Conservation (phyloP, 2,113 vertebrate genomes). For the Burhinus bistriatus region DNA sequence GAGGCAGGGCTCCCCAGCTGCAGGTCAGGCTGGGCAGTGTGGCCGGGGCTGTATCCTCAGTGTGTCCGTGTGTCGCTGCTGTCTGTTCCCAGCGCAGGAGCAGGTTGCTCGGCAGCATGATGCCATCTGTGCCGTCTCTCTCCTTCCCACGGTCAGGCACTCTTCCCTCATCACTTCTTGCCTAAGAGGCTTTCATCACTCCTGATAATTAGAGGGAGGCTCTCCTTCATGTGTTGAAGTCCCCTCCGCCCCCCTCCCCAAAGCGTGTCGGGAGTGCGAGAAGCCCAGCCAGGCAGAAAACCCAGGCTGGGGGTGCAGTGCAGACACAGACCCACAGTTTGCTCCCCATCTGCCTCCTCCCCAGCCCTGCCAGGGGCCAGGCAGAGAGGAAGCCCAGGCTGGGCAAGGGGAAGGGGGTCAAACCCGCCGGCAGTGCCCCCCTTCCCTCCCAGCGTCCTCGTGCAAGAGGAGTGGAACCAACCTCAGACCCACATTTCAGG, state of each 20-base stretch:
- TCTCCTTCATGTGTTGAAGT: constrained; percentile 28
- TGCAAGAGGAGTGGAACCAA: background rate
- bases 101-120: constrained; percentile 56
- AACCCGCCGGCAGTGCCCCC: accelerated
- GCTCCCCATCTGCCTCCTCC: background rate
- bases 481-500: background rate
- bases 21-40: background rate
- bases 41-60: background rate
- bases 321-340: background rate
- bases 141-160: constrained; percentile 66
- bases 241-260: background rate
- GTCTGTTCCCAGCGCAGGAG: background rate
- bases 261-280: background rate
- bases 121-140: constrained; percentile 69
- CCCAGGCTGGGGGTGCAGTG: background rate
- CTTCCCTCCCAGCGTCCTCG: accelerated
- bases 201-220: constrained; percentile 44
- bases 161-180: constrained; percentile 60
- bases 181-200: constrained; percentile 65
- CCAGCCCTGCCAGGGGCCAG: background rate
- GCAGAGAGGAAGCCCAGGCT: background rate
- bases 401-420: background rate
- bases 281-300: background rate
- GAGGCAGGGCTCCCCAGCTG: background rate
- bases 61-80: background rate